Evolutionary conservation across 2,888 invertebrate species (phyloP).

Genomic region (Mystacides longicornis): DNA sequence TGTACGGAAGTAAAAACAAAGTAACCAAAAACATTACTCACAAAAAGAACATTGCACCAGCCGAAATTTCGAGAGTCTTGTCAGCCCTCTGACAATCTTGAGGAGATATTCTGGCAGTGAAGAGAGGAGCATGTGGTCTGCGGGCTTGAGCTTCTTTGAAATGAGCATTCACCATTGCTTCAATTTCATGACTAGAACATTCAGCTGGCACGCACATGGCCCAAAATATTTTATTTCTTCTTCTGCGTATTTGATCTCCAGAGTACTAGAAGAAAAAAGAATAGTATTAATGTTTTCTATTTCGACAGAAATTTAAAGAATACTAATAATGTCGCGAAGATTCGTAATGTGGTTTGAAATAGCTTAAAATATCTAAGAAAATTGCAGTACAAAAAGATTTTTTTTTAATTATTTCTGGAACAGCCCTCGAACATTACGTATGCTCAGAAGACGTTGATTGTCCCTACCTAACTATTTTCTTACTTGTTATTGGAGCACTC

Average conservation of each 20-base stretch:
- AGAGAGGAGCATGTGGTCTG: constrained; percentile 11
- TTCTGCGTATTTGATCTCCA: constrained; percentile 33
- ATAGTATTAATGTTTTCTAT: too few species aligned
- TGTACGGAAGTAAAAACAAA: not conserved
- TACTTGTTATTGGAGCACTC: too few species aligned
- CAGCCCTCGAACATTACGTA: too few species aligned
- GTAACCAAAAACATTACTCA: constrained; percentile 27
- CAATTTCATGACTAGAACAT: constrained; percentile 35
- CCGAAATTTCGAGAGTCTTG: constrained; percentile 29
- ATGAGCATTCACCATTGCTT: constrained; percentile 11
- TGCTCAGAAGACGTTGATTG: too few species aligned
- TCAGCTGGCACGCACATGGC: constrained; percentile 48
- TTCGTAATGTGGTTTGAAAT: too few species aligned
- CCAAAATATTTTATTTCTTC: constrained; percentile 44
- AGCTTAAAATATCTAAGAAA: too few species aligned
- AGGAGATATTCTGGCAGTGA: constrained; percentile 25
- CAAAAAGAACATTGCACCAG: constrained; percentile 35
- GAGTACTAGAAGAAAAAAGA: constrained; percentile 23
- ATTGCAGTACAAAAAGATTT: too few species aligned
- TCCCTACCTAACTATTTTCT: too few species aligned
- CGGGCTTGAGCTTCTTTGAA: not conserved
- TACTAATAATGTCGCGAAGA: too few species aligned
- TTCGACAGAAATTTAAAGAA: too few species aligned
- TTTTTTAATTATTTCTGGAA: too few species aligned
- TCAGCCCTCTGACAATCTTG: constrained; percentile 32